Evolutionary conservation across 2,113 vertebrate species (phyloP).

Genomic region (Psophia crepitans): DNA sequence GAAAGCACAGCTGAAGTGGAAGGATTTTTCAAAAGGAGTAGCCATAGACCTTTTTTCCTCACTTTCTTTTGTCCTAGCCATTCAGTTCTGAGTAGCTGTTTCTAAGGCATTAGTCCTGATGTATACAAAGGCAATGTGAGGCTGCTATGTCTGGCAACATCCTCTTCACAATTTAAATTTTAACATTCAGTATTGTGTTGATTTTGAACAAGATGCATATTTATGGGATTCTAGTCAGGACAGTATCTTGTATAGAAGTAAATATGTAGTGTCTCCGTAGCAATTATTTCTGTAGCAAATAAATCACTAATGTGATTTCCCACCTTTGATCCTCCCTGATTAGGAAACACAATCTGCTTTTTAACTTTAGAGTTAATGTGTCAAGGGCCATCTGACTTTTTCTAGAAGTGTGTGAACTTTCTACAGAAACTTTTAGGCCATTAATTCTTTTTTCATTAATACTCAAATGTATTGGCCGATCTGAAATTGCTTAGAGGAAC

Average conservation of each 20-base stretch:
- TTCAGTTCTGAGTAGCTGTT: background rate
- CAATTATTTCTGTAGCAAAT: background rate
- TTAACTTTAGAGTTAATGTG: background rate
- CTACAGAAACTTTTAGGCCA: background rate
- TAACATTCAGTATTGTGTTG: background rate
- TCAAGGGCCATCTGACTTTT: background rate
- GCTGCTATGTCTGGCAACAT: background rate
- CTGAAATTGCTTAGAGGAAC: background rate
- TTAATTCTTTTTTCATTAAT: background rate
- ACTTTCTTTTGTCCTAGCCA: background rate
- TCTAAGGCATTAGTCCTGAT: background rate
- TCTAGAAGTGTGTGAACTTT: background rate
- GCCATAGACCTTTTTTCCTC: background rate
- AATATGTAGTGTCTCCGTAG: background rate
- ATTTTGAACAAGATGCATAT: background rate
- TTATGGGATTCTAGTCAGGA: background rate
- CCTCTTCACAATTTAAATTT: background rate
- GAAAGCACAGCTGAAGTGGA: background rate
- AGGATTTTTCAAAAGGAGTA: background rate
- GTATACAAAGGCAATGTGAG: background rate
- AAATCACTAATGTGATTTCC: background rate
- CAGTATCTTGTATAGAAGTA: background rate
- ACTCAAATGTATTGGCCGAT: background rate
- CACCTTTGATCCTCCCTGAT: background rate
- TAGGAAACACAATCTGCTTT: background rate